A percentile compares a stretch with the other conserved stretches of the same genome.
phyloP scores from a whole-genome alignment of 2,113 vertebrate genomes.

The Pluvialis apricaria region DNA sequence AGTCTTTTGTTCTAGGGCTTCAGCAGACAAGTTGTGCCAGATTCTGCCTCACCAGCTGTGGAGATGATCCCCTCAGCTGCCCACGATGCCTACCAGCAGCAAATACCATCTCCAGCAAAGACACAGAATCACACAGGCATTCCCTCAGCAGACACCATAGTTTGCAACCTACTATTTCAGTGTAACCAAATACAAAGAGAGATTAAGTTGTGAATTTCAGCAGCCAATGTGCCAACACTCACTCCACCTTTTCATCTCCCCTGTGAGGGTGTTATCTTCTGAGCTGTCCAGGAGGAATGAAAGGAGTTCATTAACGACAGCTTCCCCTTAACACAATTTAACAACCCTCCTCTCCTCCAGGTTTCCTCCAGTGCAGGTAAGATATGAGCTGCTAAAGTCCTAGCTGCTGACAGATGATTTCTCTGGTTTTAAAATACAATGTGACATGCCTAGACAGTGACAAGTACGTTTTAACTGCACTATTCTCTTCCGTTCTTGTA shows the following conservation, averaged over 20 bases:
- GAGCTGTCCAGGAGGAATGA: background rate
- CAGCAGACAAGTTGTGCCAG: background rate
- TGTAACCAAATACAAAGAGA: background rate
- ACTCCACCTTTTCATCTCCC: background rate
- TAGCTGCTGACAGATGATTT: background rate
- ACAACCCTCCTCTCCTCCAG: background rate
- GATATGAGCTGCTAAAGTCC: background rate
- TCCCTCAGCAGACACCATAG: background rate
- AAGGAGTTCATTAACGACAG: background rate
- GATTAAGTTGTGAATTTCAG: background rate
- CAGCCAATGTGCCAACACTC: fast-evolving
- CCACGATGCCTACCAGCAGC: background rate
- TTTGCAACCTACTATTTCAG: background rate
- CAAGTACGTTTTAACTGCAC: background rate
- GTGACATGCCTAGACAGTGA: background rate
- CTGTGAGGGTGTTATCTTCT: background rate
- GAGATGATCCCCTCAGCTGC: background rate
- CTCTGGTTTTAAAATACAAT: background rate
- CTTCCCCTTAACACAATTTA: background rate
- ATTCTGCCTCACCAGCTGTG: background rate
- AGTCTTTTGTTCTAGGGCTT: background rate
- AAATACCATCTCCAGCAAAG: background rate
- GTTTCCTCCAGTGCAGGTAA: background rate
- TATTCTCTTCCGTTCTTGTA: background rate
- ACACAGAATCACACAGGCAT: background rate